These are phyloP conservation scores for Ptilodon capucinus DNA, from an alignment of 2,888 invertebrate species.

Conservation along the genomic window DNA sequence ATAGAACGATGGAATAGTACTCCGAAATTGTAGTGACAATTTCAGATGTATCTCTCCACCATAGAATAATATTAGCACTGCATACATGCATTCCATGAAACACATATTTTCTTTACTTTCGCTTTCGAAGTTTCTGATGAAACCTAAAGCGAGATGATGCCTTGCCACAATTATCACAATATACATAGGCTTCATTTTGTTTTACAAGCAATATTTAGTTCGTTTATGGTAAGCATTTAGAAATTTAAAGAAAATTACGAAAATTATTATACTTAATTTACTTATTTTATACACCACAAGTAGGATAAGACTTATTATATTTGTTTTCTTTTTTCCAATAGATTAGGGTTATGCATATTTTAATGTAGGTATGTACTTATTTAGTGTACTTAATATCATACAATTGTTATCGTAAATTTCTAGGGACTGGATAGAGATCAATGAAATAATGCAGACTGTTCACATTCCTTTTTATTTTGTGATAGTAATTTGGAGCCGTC, in stretches of 20 bases:
- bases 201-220: constrained; percentile 7
- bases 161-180: constrained; percentile 21
- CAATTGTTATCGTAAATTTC: not conserved
- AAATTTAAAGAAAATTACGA: not conserved
- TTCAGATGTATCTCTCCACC: constrained; percentile 9
- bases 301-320: constrained; percentile 1
- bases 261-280: not conserved
- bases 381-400: constrained; percentile 10
- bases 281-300: not conserved
- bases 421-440: not conserved
- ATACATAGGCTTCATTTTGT: constrained; percentile 29
- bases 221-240: not conserved
- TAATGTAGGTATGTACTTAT: constrained; percentile 22
- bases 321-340: constrained; percentile 1
- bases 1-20: constrained; percentile 1
- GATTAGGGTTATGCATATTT: not conserved
- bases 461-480: constrained; percentile 27
- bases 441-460: constrained; percentile 5
- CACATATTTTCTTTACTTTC: constrained; percentile 39
- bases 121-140: constrained; percentile 66
- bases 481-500: constrained; percentile 45
- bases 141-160: constrained; percentile 65
- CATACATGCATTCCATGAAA: constrained; percentile 5
- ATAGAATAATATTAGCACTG: constrained; percentile 2
- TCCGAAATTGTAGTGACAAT: constrained; percentile 12